Conservation (phyloP, 2,888 invertebrate genomes). For the Barypeithes pellucidus region DNA sequence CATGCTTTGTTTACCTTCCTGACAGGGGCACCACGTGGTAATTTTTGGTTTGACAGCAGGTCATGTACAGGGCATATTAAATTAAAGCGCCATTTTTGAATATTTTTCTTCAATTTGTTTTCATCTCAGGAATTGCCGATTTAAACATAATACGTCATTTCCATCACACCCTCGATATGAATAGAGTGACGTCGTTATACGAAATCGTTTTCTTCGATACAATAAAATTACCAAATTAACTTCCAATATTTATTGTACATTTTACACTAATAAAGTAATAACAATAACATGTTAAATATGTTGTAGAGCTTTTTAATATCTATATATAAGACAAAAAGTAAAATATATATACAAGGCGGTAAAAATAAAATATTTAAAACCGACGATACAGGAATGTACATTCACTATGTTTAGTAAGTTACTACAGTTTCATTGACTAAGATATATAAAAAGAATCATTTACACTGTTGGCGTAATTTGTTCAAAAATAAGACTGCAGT, state of each 20-base stretch:
- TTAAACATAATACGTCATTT: too few species aligned
- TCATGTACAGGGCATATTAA: too few species aligned
- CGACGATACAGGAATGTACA: conserved; percentile 24
- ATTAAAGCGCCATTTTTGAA: too few species aligned
- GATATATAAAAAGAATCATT: background rate
- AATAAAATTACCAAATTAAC: background rate
- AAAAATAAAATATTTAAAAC: conserved; percentile 19
- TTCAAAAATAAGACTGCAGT: conserved; percentile 1
- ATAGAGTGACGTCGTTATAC: too few species aligned
- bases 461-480: background rate
- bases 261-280: conserved; percentile 21
- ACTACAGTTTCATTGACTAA: conserved; percentile 12
- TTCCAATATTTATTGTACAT: conserved; percentile 22
- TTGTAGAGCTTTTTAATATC: conserved; percentile 19
- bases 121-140: too few species aligned
- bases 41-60: too few species aligned
- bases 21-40: too few species aligned
- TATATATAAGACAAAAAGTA: conserved; percentile 7
- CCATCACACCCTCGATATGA: too few species aligned
- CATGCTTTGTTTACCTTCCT: too few species aligned
- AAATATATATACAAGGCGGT: conserved; percentile 10
- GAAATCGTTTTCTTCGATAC: too few species aligned
- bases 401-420: conserved; percentile 8
- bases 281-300: conserved; percentile 29
- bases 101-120: too few species aligned